These are phyloP conservation scores for Sarcophaga caerulescens DNA, from an alignment of 2,888 invertebrate genomes.

Conservation along the genomic window DNA sequence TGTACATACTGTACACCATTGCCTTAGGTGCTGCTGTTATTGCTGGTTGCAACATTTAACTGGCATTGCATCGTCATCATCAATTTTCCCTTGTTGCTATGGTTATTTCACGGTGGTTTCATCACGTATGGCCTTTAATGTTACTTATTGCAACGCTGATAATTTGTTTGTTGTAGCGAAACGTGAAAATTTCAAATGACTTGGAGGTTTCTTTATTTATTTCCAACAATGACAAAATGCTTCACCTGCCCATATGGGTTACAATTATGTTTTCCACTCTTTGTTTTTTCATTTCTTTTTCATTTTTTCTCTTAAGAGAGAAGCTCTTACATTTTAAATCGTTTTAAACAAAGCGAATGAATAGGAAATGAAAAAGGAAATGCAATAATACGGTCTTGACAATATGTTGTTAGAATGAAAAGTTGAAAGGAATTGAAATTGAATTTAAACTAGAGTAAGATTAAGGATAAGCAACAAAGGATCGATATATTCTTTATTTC, in stretches of 20 bases:
- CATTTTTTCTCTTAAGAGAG: too few relatives aligned
- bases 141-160: slow-evolving; percentile 65
- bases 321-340: too few relatives aligned
- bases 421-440: too few relatives aligned
- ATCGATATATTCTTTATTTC: too few relatives aligned
- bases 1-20: too few relatives aligned
- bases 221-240: slow-evolving; percentile 51
- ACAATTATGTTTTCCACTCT: slow-evolving; percentile 12
- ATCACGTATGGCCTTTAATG: slow-evolving; percentile 63
- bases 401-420: too few relatives aligned
- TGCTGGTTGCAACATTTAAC: slow-evolving; percentile 38
- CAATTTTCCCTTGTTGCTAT: slow-evolving; percentile 59
- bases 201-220: slow-evolving; percentile 67
- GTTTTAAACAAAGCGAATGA: too few relatives aligned
- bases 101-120: slow-evolving; percentile 65
- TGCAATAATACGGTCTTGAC: too few relatives aligned
- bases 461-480: too few relatives aligned
- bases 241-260: slow-evolving; percentile 31
- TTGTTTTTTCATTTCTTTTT: too few relatives aligned
- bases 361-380: too few relatives aligned
- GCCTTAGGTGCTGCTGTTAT: slow-evolving; percentile 21
- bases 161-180: slow-evolving; percentile 70
- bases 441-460: too few relatives aligned
- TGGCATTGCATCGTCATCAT: slow-evolving; percentile 57
- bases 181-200: slow-evolving; percentile 70